A percentile compares a stretch with the other conserved stretches of the same genome.
Conservation (phyloP, 2,113 vertebrate species). For the Gulo gulo region DNA sequence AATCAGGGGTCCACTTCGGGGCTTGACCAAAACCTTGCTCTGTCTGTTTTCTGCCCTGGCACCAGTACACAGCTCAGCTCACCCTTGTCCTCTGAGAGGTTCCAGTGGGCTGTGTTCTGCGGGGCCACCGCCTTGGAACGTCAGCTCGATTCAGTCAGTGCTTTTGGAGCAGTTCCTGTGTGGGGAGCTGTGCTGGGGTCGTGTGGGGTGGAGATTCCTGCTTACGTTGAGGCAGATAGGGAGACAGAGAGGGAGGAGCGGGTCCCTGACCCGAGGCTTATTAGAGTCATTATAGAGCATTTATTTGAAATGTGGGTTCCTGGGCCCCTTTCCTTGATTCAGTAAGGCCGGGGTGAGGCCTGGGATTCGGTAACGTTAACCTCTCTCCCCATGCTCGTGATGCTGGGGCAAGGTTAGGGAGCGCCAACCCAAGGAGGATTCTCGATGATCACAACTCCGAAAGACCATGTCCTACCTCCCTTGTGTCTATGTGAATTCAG, state of each 20-base stretch:
- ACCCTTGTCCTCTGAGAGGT: neutral
- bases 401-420: neutral
- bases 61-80: neutral
- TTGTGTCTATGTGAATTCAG: neutral
- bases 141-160: neutral
- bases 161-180: neutral
- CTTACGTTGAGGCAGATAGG: accelerated
- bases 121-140: neutral
- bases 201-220: neutral
- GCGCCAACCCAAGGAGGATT: neutral
- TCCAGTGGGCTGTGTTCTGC: neutral
- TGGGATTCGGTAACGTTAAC: neutral
- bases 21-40: neutral
- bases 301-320: neutral
- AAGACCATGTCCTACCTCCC: neutral
- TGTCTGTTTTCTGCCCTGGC: neutral
- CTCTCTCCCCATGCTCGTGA: neutral
- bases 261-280: neutral
- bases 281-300: neutral
- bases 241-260: neutral
- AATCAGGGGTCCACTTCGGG: neutral
- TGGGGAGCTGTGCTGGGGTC: neutral
- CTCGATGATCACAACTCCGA: neutral
- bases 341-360: neutral
- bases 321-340: neutral